Base-by-base conservation (phyloP, 2,113 vertebrate species). In the Notothenia coriiceps region DNA sequence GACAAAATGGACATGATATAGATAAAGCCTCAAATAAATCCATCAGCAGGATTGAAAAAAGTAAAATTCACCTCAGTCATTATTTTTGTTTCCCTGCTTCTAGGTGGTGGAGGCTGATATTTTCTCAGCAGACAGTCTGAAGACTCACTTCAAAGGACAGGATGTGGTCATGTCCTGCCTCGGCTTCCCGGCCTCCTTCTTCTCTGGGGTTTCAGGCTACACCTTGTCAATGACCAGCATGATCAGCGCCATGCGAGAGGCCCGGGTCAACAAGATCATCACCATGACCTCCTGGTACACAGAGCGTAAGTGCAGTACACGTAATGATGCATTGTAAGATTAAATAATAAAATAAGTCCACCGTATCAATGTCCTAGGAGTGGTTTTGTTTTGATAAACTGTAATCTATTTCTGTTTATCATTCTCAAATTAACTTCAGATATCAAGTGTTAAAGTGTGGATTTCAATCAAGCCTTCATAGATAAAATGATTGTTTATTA, bases 221-320 rank as follows among this genome's bases (percentile, higher is more conserved):
- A 92, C 93, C 7, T 52, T 22, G 73, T 96, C 94, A 35, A 94
- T 96, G 92, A 76, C 67, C 0, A 90, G 92, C 0, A 60, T 91
- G 33, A 56, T 93, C 50, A 63, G 52, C 35, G 94, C 95, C 66
- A 95, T 96, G 95, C 85, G 76, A 52, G 90, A 93, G 55, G 88
- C 82, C 63, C 88, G 64, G 35, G 95, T 96, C 64, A 94, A 86
- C 74, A 90, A 86, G 57, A 44, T 96, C 67, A 91, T 96, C 78
- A 77, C 92, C 69, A 96, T 96, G 96, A 95, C 94, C 9, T 96
- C 96, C 25, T 96, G 96, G 96, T 96, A 95, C 84, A 96, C 95
- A 4, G 92, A 94, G 0, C 91, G 95, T 96, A 88, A 94, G 95
- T 93, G 49, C n/a, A 64, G 17, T 1, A 15, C 57, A 20, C 17